Conservation (phyloP, 2,797 vertebrate species). For the Megalops cyprinoides region DNA sequence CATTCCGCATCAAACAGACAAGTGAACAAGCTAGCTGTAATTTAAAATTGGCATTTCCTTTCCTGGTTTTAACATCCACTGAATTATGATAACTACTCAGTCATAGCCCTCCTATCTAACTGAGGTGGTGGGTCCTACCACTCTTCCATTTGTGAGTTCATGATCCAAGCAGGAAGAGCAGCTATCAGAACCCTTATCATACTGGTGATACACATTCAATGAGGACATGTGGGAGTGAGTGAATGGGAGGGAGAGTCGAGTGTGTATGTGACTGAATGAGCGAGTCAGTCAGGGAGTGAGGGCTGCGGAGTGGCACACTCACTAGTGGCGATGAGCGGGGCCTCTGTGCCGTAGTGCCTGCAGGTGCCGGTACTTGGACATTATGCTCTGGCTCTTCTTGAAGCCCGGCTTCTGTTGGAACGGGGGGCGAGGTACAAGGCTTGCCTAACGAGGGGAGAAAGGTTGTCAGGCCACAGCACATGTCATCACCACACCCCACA, state of each 20-base stretch:
- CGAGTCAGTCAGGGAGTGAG: conserved; percentile 2
- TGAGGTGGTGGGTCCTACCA: too few species aligned
- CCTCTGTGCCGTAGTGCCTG: conserved; percentile 67
- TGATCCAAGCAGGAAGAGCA: background rate
- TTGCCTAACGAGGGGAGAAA: conserved; percentile 57
- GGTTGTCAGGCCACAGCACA: background rate
- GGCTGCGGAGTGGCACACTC: conserved; percentile 31
- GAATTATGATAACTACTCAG: too few species aligned
- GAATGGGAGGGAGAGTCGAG: background rate
- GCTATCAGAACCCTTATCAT: background rate
- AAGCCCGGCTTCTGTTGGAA: conserved; percentile 71
- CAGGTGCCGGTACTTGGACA: conserved; percentile 79
- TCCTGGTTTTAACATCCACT: too few species aligned
- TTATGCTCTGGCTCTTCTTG: conserved; percentile 73
- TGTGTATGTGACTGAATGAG: background rate
- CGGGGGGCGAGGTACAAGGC: conserved; percentile 66
- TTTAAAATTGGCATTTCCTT: too few species aligned
- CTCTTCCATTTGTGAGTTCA: too few species aligned
- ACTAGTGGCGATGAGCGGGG: conserved; percentile 10
- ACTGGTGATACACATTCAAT: background rate
- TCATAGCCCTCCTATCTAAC: too few species aligned
- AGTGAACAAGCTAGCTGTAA: too few species aligned
- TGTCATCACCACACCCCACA: background rate
- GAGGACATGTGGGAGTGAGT: background rate
- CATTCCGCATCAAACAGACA: too few species aligned